Evolutionary conservation across 2,113 vertebrate species (phyloP), one percentile per base, ranked within the genome.

Genomic region (Suricata suricatta): DNA sequence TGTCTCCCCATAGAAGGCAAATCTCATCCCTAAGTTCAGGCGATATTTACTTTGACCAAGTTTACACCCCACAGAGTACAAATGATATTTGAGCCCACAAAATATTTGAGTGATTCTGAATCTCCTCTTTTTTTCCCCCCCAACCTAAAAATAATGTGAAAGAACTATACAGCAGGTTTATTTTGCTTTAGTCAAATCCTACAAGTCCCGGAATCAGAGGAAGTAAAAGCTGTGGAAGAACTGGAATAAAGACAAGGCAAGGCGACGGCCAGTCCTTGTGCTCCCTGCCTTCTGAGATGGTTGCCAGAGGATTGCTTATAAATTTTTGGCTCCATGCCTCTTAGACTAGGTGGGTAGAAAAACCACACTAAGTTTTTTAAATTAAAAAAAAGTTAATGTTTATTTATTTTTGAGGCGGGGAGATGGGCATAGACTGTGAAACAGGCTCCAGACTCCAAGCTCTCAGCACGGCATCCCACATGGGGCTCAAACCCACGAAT

Each of bases 221-320:
- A 90, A 35, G 71, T n/a, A 38, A 80, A 85, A 35, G 6, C 6
- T 84, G 71, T 19, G 13, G 50, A 23, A 47, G 63, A 91, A 50
- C 3, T 7, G 0, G 1, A 60, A 16, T 10, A 57, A 25, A 63
- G 23, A 31, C 35, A 66, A 7, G 23, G 31, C 6, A 1, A 1
- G 23, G 13, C 57, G 38, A 25, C 10, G 8, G 4, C 27, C 4
- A 10, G 29, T 4, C 7, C 11, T 13, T 31, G 16, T 21, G 72
- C 27, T 21, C 2, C 8, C 44, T 54, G 17, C 14, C 19, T 41
- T n/a, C 17, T 52, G 12, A 27, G 3, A 2, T 16, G 1, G 8
- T 12, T 23, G 29, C 44, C 12, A 14, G 52, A 72, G 27, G 21
- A 21, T 1, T 64, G 29, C 25, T 77, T 38, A 19, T 44, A 63